Evolutionary conservation across 1,140 invertebrate species (phyloP), one percentile per base, ranked within the genome.

Genomic region (Steinernema khuongi): DNA sequence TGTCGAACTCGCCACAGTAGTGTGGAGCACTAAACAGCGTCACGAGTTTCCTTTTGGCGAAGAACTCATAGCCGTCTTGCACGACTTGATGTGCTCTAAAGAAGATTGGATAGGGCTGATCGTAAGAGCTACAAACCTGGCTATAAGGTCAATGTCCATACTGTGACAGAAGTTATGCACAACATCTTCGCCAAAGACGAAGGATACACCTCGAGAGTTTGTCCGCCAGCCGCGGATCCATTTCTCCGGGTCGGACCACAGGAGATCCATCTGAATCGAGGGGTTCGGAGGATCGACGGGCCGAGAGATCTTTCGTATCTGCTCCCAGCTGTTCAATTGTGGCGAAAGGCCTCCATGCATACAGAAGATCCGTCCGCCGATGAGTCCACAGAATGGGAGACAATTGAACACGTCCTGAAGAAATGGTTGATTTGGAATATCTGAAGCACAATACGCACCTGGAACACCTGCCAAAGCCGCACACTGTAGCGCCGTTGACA

Each of bases 1-100:
- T 74, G 30, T 79, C 71, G 28, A 68, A 73, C 32, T 78, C 50
- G 7, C 50, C 50, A 22, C 50, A 93, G 86, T 94, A 94, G 81
- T 93, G 93, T 22, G 91, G 91, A 33, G 91, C 93, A 1, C 91
- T 93, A 85, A 92, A 92, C 31, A 92, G 82, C 1, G 91, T 92
- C 1, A 92, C 90, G 73, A 91, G 83, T 79, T 91, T 90, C 11
- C 94, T 89, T 87, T 97, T 97, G 4, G 94, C 94, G 87, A 97
- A 97, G 87, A 97, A 97, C 26, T 60, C 94, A 86, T 97, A 97
- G 2, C 94, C 95, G 88, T 97, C 94, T 87, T 97, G 94, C 11
- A 97, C 94, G 30, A 96, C 94, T 86, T 76, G 74, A 70, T 77
- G 74, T 2, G 74, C 74, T 18, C 50, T 60, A 22, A 26, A 60